Evolutionary conservation across 2,888 invertebrate genomes (phyloP).

Genomic region (Ametastegia equiseti): DNA sequence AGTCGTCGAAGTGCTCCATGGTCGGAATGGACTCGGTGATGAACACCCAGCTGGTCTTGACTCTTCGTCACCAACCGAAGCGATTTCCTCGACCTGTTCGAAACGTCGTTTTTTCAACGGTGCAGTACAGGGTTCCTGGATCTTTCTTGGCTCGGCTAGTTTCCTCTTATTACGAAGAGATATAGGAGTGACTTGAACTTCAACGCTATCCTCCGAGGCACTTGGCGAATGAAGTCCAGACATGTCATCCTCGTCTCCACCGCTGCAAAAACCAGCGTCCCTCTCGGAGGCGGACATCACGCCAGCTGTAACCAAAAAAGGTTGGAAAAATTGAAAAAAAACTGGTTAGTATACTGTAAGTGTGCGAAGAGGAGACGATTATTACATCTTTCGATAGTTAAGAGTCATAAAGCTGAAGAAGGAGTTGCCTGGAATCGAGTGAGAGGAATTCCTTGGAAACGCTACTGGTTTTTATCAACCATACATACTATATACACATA

Average conservation of each 20-base stretch:
- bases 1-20: slow-evolving; percentile 79
- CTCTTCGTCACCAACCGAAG: slow-evolving; percentile 72
- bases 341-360: neutral
- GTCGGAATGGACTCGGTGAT: slow-evolving; percentile 79
- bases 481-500: neutral
- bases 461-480: slow-evolving; percentile 28
- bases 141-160: slow-evolving; percentile 82
- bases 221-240: slow-evolving; percentile 80
- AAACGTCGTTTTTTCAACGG: slow-evolving; percentile 83
- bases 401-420: slow-evolving; percentile 1
- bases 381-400: slow-evolving; percentile 30
- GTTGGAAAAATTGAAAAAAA: slow-evolving; percentile 11
- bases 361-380: neutral
- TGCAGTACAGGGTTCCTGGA: slow-evolving; percentile 76
- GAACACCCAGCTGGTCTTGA: slow-evolving; percentile 65
- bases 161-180: slow-evolving; percentile 81
- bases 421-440: neutral
- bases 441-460: slow-evolving; percentile 13
- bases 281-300: slow-evolving; percentile 78
- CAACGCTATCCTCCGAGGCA: slow-evolving; percentile 82
- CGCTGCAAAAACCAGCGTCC: slow-evolving; percentile 87
- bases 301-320: slow-evolving; percentile 78
- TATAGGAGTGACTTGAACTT: slow-evolving; percentile 81
- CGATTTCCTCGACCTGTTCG: slow-evolving; percentile 60
- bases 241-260: slow-evolving; percentile 82